Conservation (phyloP, 2,888 invertebrate genomes). For the Phortica okadai region DNA sequence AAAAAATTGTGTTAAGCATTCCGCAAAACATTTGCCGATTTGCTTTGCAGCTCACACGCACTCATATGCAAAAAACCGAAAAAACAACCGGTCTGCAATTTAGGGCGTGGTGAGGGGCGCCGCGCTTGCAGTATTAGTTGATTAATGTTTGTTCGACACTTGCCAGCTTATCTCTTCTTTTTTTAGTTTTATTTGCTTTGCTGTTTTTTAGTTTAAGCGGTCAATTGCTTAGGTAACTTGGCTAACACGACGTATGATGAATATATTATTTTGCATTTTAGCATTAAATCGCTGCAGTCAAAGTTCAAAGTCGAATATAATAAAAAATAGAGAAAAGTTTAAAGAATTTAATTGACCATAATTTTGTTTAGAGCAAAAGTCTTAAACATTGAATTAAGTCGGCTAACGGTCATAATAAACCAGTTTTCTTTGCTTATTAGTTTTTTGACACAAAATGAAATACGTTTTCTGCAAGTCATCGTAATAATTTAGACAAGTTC, state of each 20-base stretch:
- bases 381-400: not conserved
- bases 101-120: not conserved
- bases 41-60: slow-evolving; percentile 17
- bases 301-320: slow-evolving; percentile 48
- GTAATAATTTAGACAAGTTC: slow-evolving; percentile 2
- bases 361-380: not conserved
- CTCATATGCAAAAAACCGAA: not conserved
- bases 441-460: not conserved
- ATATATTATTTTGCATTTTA: slow-evolving; percentile 48
- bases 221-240: slow-evolving; percentile 14
- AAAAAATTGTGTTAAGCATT: slow-evolving; percentile 27
- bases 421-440: not conserved
- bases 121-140: not conserved
- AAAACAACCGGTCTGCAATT: not conserved
- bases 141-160: slow-evolving; percentile 23
- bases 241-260: slow-evolving; percentile 27
- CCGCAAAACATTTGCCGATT: slow-evolving; percentile 29
- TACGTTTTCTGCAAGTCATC: slow-evolving; percentile 18
- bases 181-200: slow-evolving; percentile 50
- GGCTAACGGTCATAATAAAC: not conserved
- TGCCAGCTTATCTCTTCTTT: slow-evolving; percentile 18
- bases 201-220: slow-evolving; percentile 21
- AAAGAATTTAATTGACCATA: not conserved
- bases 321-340: not conserved
- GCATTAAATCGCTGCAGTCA: slow-evolving; percentile 1